Evolutionary conservation across 2,888 invertebrate species (phyloP).

Genomic region (Abrostola tripartita): DNA sequence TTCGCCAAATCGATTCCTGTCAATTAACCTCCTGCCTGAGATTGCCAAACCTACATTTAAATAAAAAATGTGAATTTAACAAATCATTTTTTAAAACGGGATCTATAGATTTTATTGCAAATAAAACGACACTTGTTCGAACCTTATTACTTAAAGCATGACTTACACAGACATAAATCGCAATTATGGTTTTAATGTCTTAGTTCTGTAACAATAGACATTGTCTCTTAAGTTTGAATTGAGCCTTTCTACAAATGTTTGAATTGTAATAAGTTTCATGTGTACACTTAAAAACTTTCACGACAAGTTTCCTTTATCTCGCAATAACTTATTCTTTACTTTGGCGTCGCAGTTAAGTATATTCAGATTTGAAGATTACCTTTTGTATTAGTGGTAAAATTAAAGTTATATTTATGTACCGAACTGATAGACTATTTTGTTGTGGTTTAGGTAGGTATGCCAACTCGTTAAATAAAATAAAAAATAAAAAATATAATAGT

Average conservation of each 20-base stretch:
- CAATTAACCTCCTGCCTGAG: too few species aligned
- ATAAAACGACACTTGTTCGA: too few species aligned
- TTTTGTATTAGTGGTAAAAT: constrained; percentile 14
- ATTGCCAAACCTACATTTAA: too few species aligned
- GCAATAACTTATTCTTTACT: constrained; percentile 48
- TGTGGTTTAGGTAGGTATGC: too few species aligned
- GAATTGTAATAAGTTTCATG: constrained; percentile 34
- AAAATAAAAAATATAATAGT: too few species aligned
- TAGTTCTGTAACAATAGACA: constrained; percentile 16
- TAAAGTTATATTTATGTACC: background rate
- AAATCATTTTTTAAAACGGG: too few species aligned
- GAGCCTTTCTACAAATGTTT: constrained; percentile 43
- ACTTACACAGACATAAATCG: constrained; percentile 24
- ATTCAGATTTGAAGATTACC: constrained; percentile 19
- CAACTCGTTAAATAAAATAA: too few species aligned
- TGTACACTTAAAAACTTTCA: constrained; percentile 26
- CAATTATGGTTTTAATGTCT: constrained; percentile 13
- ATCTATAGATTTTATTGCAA: too few species aligned
- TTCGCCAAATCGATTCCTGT: too few species aligned
- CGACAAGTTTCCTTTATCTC: constrained; percentile 36
- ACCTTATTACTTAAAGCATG: constrained; percentile 9
- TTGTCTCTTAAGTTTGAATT: constrained; percentile 39
- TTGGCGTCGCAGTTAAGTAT: constrained; percentile 31
- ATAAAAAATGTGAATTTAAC: too few species aligned
- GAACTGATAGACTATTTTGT: background rate